Evolutionary conservation across 1,140 invertebrate genomes (phyloP).

Genomic region (Drosophila ironensis): DNA sequence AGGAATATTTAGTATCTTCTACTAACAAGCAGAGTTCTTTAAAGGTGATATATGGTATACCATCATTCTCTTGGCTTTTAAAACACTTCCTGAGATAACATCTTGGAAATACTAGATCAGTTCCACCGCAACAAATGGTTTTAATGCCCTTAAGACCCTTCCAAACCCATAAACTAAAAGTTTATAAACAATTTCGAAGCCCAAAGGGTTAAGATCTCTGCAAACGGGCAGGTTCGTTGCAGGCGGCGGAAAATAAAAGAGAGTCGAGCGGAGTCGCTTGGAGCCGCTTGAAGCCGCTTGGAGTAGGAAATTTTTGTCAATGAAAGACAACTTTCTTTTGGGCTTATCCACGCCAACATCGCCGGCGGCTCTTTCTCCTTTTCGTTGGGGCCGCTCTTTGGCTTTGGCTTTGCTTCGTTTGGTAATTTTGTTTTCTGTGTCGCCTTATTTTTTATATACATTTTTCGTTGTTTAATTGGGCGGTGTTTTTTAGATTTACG

Average conservation of each 20-base stretch:
- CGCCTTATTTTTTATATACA: slow-evolving; percentile 14
- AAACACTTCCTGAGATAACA: no score
- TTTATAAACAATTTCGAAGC: background rate
- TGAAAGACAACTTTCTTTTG: slow-evolving; percentile 76
- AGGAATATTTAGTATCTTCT: no score
- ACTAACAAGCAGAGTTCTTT: no score
- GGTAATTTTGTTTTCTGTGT: slow-evolving; percentile 44
- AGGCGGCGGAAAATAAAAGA: slow-evolving; percentile 47
- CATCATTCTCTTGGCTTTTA: no score
- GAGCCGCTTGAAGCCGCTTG: no score
- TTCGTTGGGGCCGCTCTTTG: slow-evolving; percentile 19
- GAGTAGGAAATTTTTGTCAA: slow-evolving; percentile 67
- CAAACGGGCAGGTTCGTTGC: slow-evolving; percentile 54
- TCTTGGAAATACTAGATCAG: no score
- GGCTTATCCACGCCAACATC: slow-evolving; percentile 70
- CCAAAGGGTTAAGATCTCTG: slow-evolving; percentile 43
- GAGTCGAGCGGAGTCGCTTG: slow-evolving; percentile 1
- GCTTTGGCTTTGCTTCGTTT: slow-evolving; percentile 6
- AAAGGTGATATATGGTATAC: no score
- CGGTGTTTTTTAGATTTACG: slow-evolving; percentile 63
- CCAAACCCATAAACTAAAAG: no score
- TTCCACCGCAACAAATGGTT: no score
- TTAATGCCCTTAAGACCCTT: no score
- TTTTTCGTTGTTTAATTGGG: slow-evolving; percentile 61
- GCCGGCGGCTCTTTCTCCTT: slow-evolving; percentile 26